Conservation (phyloP, 1,140 invertebrate genomes). For the Pseudoatta argentina region DNA sequence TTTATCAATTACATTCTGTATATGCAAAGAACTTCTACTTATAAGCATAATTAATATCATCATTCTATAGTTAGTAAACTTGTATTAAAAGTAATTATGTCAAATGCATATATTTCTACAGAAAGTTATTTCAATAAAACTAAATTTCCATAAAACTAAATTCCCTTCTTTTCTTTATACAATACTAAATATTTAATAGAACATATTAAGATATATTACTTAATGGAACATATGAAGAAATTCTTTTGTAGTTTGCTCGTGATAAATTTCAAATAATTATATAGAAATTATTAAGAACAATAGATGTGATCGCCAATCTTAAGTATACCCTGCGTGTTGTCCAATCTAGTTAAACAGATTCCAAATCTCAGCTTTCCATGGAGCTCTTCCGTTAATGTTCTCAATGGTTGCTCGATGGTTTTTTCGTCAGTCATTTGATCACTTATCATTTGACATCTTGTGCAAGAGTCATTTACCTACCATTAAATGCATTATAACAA, state of each 20-base stretch:
- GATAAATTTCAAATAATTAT: conserved; percentile 14
- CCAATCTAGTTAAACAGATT: conserved; percentile 88
- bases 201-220: not conserved
- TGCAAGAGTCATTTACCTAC: conserved; percentile 92
- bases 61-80: no score
- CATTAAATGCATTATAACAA: conserved; percentile 17
- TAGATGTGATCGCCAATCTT: conserved; percentile 79
- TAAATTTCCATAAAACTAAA: no score
- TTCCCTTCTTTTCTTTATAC: not conserved
- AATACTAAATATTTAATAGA: not conserved
- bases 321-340: conserved; percentile 67
- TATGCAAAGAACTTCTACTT: no score
- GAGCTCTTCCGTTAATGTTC: conserved; percentile 91
- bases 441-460: conserved; percentile 97
- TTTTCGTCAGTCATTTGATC: conserved; percentile 94
- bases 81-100: no score
- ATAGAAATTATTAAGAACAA: conserved; percentile 2
- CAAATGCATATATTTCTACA: no score
- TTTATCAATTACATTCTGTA: no score
- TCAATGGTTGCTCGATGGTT: conserved; percentile 92
- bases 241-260: not conserved
- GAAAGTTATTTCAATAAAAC: no score
- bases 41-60: no score
- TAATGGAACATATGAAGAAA: not conserved
- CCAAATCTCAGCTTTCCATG: conserved; percentile 93